Evolutionary conservation across 2,888 invertebrate genomes (phyloP), one percentile per base, ranked within the genome.

Genomic region (Syrista parreyssii): DNA sequence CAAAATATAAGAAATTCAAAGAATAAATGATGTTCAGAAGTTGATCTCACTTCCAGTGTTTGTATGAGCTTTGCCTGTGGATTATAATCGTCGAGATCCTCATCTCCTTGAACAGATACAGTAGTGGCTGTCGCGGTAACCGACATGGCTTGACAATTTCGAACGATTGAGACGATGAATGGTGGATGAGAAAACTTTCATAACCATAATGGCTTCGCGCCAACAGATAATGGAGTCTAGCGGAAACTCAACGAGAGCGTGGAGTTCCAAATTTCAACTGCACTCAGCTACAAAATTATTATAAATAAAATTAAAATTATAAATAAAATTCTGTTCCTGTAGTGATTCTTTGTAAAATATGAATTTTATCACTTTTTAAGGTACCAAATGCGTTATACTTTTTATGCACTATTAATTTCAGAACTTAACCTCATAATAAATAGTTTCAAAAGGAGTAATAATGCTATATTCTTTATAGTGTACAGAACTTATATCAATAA

Each of bases 1-100:
- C 23, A 55, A 55, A 55, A 32, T 30, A n/a, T n/a, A 33, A 35
- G 32, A 32, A 30, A 1, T n/a, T 1, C 30, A 72, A 72, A 34
- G 55, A 55, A 55, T 23, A 40, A 4, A 55, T 31, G 31, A 71
- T 6, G 71, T 33, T 31, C 31, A 33, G 71, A 30, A 71, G 33
- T 71, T 23, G 32, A 15, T 34, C 73, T 55, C 81, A 90, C 90
- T 84, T 90, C 90, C 31, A 90, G 81, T 40, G 86, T 83, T 82
- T 89, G 89, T 68, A 90, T 82, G 36, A 90, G 81, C 81, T 89
- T 90, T 11, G 86, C 86, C 82, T 85, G 84, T 15, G 86, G 88
- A 77, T 87, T 85, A 11, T 83, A 82, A n/a, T 81, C 83, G 73
- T 82, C 86, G 4, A 85, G 81, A 3, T 88, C 86, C 12, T 88